A percentile compares a stretch with the other conserved stretches of the same genome.
Conservation (phyloP, 2,113 vertebrate species). For the Colius striatus region DNA sequence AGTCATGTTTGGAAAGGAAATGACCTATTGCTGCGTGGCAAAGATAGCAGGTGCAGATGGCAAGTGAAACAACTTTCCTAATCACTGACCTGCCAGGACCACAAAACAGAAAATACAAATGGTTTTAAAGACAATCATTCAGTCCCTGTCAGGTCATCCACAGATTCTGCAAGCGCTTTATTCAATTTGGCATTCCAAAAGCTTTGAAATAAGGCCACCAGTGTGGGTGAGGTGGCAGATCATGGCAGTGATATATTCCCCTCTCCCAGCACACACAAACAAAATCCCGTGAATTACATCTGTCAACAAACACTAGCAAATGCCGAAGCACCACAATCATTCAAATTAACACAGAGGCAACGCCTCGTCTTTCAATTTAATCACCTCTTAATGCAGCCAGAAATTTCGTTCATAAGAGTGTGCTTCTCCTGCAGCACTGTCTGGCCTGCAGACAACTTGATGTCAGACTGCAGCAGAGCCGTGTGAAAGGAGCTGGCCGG, state of each 20-base stretch:
- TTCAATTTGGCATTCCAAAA: not conserved
- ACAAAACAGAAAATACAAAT: not conserved
- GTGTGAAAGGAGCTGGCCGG: not conserved
- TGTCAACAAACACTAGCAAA: not conserved
- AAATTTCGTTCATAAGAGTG: not conserved
- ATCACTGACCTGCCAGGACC: not conserved
- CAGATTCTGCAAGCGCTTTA: not conserved
- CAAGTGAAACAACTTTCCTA: not conserved
- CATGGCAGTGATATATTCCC: not conserved
- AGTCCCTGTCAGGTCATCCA: not conserved
- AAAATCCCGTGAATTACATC: not conserved
- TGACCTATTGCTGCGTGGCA: not conserved
- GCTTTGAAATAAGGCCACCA: not conserved
- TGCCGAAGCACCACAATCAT: not conserved
- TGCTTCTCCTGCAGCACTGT: not conserved
- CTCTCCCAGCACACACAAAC: not conserved
- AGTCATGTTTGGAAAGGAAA: conserved; percentile 31
- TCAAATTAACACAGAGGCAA: not conserved
- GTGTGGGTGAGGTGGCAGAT: not conserved
- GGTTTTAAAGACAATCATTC: conserved; percentile 5
- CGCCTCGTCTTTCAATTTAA: not conserved
- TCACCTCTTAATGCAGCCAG: not conserved
- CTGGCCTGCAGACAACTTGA: not conserved
- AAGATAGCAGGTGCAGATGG: not conserved
- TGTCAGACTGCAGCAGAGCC: not conserved